Evolutionary conservation across 2,888 invertebrate species (phyloP).

Genomic region (Yponomeuta evonymella): DNA sequence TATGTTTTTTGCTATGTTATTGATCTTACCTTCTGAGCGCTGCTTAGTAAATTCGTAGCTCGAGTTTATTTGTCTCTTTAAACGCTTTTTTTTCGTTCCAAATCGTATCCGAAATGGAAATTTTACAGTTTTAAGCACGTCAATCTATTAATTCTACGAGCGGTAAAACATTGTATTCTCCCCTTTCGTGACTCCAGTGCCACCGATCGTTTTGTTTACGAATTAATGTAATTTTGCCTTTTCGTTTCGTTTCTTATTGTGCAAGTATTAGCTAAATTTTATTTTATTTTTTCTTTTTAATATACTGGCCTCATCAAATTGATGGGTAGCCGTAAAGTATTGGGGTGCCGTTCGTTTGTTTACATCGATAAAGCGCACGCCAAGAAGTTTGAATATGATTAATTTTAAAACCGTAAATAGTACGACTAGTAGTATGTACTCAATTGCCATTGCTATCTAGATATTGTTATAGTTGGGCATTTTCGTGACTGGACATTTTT

Average conservation of each 20-base stretch:
- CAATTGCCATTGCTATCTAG: too few relatives aligned
- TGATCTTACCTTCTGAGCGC: neutral
- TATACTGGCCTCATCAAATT: constrained; percentile 26
- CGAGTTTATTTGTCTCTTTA: constrained; percentile 16
- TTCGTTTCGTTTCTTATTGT: constrained; percentile 21
- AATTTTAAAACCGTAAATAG: too few relatives aligned
- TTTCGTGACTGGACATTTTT: too few relatives aligned
- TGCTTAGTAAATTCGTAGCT: neutral
- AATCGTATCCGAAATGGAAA: constrained; percentile 60
- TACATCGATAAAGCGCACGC: neutral
- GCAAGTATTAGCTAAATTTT: neutral
- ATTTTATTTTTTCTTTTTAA: constrained; percentile 30
- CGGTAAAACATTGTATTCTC: constrained; percentile 38
- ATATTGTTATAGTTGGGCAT: too few relatives aligned
- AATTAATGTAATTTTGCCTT: constrained; percentile 32
- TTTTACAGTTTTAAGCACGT: constrained; percentile 73
- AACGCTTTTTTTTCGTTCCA: constrained; percentile 39
- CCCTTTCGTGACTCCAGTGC: constrained; percentile 51
- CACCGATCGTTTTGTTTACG: constrained; percentile 35
- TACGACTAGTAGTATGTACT: too few relatives aligned
- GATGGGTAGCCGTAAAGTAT: constrained; percentile 10
- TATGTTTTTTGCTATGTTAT: neutral
- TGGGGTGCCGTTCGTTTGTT: neutral
- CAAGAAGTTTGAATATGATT: neutral
- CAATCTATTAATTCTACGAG: constrained; percentile 66